Base-by-base conservation (phyloP, 2,888 invertebrate species). In the Protonemura montana region DNA sequence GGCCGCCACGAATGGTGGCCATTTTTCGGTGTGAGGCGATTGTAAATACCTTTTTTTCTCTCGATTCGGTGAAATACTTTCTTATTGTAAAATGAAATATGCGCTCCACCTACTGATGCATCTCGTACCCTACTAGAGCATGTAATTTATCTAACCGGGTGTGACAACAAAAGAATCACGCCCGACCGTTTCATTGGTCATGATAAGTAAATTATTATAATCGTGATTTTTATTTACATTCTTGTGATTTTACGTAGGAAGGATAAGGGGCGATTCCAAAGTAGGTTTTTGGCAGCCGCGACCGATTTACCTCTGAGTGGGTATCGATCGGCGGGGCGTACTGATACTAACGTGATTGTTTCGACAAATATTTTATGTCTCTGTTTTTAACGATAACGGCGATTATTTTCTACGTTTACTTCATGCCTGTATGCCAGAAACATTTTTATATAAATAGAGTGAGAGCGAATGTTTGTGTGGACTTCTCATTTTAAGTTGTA, bases 171-270 rank as follows among this genome's bases (percentile, higher is more conserved):
- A 59, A 59, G 21, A 59, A 59, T 59, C 1, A 59, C 21, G 21
- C 1, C 13, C 59, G 59, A 21, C 21, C 21, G 59, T 27, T n/a
- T 84, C 84, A 76, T 76, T 59, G 84, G 76, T 84, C 27, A 76
- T 59, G 59, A 84, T 28, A 76, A 84, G n/a, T 81, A 28, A 28
- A 30, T 84, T 59, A 84, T 59, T 76, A 84, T 27, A 59, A 25
- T 27, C 84, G 76, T 84, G 84, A 84, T 84, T 84, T 84, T 84
- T 42, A 84, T 26, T 84, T 84, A 21, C 21, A 84, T 84, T 28
- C 1, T 84, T 84, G 84, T 84, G 84, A 84, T 84, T 84, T 84
- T 84, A 59, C 76, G 59, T 84, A 84, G 84, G 27, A 84, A 59
- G n/a, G 76, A 76, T 59, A 28, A 26, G 28, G n/a, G 59, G 84